Percentiles rank a stretch among this genome's conserved stretches.
phyloP scores from a whole-genome alignment of 2,113 vertebrate genomes.

The Mellivora capensis region DNA sequence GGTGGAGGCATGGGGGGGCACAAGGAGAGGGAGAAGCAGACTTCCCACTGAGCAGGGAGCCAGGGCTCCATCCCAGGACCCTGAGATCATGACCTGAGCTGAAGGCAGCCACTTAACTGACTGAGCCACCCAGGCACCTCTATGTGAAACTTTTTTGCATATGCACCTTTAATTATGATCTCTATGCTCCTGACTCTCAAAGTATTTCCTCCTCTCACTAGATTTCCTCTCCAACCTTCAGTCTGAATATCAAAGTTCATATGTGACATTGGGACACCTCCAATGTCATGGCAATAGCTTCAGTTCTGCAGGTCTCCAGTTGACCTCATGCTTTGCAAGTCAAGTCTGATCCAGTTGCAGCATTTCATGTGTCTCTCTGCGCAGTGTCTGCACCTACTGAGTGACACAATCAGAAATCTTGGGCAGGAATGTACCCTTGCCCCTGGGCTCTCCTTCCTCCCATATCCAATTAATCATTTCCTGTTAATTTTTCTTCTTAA shows the following conservation, averaged over 20 bases:
- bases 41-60: neutral
- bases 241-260: neutral
- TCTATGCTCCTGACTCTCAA: neutral
- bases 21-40: neutral
- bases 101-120: neutral
- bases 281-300: neutral
- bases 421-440: neutral
- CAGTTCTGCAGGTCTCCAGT: neutral
- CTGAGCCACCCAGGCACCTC: neutral
- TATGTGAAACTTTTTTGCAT: neutral
- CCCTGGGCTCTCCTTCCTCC: neutral
- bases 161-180: neutral
- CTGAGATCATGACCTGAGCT: neutral
- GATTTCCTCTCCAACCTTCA: neutral
- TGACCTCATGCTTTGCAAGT: neutral
- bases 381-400: neutral
- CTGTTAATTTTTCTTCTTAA: neutral
- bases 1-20: too few relatives aligned
- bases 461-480: neutral
- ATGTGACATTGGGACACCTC: neutral
- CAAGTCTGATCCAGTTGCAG: neutral
- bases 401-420: neutral
- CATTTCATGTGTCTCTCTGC: neutral
- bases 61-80: neutral
- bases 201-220: neutral